Base-by-base conservation (phyloP, 1,140 invertebrate genomes). In the Sycobia sp. region DNA sequence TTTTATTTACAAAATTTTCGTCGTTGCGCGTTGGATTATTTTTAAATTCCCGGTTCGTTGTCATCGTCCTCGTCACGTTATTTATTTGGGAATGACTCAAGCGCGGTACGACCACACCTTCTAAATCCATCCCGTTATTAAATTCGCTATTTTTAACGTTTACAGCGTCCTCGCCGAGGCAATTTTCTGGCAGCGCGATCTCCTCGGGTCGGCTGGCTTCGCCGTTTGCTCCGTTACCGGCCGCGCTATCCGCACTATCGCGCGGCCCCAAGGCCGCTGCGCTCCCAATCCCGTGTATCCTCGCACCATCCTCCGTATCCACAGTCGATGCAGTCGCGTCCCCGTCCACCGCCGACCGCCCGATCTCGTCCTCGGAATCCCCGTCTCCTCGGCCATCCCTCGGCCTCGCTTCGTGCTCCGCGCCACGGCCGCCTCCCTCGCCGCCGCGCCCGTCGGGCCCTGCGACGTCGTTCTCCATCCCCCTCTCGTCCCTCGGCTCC, bases 401-500 rank as follows among this genome's bases (percentile, higher is more conserved):
- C n/a, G n/a, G n/a, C n/a, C n/a, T n/a, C n/a, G n/a, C n/a, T n/a
- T n/a, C n/a, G n/a, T n/a, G n/a, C n/a, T n/a, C n/a, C n/a, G n/a
- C n/a, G n/a, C n/a, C n/a, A n/a, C n/a, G n/a, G n/a, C n/a, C n/a
- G n/a, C n/a, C n/a, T n/a, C n/a, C n/a, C n/a, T n/a, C n/a, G n/a
- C n/a, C n/a, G n/a, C n/a, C n/a, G n/a, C n/a, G n/a, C n/a, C n/a
- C n/a, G n/a, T n/a, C n/a, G 29, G 29, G 5, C 29, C 29, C 29
- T 11, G 4, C 29, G 29, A 11, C 29, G 5, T 32, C 29, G 29
- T 7, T 32, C 29, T 32, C 29, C 29, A 32, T 32, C 29, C 61
- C 43, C n/a, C 36, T 23, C n/a, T 43, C 18, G 36, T 64, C 49
- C 25, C 73, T 67, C 49, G 72, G 82, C 68, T 71, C 76, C n/a